phyloP scores from a whole-genome alignment of 37 sponge, comb jelly and placozoan species.

The Eunapius fragilis region DNA sequence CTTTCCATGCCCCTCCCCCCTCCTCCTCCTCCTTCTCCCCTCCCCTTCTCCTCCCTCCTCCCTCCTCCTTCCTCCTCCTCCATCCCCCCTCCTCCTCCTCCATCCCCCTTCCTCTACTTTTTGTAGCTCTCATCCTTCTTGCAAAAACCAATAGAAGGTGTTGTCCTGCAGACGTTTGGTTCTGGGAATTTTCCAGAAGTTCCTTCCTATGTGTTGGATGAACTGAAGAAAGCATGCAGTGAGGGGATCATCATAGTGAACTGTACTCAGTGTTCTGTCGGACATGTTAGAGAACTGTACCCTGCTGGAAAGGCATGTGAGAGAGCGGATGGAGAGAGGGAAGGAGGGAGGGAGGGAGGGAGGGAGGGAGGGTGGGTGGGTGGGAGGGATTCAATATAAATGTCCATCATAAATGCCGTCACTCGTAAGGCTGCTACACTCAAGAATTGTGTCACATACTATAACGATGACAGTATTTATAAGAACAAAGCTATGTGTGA shows the following conservation, averaged over 20 bases:
- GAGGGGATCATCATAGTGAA: conserved; percentile 89
- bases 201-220: conserved; percentile 49
- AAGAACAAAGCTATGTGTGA: background rate
- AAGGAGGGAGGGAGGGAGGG: background rate
- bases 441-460: background rate
- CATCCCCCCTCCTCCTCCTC: background rate
- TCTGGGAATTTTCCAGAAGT: conserved; percentile 85
- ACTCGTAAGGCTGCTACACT: background rate
- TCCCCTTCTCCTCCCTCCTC: background rate
- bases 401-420: too few relatives aligned
- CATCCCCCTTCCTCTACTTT: background rate
- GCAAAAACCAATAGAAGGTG: conserved; percentile 92
- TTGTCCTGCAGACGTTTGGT: conserved; percentile 90
- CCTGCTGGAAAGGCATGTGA: conserved; percentile 78
- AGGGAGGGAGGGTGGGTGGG: too few relatives aligned
- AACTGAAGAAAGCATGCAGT: conserved; percentile 70
- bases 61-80: background rate
- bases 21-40: background rate
- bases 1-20: background rate
- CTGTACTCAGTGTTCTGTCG: conserved; percentile 88
- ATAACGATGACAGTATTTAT: background rate
- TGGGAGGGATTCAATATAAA: too few relatives aligned
- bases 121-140: conserved; percentile 82
- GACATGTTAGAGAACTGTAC: conserved; percentile 81
- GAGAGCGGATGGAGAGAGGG: background rate